Evolutionary conservation across 1,140 invertebrate species (phyloP).

Genomic region (Meteorus sp.): DNA sequence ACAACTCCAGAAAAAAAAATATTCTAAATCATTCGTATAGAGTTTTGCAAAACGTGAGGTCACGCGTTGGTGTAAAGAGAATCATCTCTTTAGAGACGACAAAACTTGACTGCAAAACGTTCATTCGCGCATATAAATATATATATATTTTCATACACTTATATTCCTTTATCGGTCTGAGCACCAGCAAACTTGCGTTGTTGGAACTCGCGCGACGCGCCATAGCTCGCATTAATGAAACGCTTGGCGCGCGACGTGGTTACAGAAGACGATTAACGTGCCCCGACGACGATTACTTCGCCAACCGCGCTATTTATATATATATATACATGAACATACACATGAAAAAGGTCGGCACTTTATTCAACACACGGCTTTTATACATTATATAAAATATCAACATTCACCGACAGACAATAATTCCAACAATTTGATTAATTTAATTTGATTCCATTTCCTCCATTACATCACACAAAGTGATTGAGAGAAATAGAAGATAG

Average conservation of each 20-base stretch:
- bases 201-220: neutral
- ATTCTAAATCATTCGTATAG: neutral
- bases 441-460: too few species aligned
- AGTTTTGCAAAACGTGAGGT: neutral
- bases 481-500: too few species aligned
- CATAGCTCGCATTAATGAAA: conserved; percentile 17
- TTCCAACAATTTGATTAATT: too few species aligned
- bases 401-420: too few species aligned
- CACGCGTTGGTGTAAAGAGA: neutral
- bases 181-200: too few species aligned
- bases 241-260: conserved; percentile 4
- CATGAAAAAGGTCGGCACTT: too few species aligned
- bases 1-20: neutral
- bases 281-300: neutral
- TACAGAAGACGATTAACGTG: conserved; percentile 7
- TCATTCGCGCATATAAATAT: too few species aligned
- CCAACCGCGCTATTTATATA: neutral
- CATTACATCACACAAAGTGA: too few species aligned
- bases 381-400: too few species aligned
- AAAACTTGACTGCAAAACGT: neutral
- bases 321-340: neutral
- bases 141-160: too few species aligned
- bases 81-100: neutral
- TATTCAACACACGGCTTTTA: too few species aligned
- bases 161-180: conserved; percentile 1